Base-by-base conservation (phyloP, 2,888 invertebrate genomes). In the Listrodromus nycthemerus region DNA sequence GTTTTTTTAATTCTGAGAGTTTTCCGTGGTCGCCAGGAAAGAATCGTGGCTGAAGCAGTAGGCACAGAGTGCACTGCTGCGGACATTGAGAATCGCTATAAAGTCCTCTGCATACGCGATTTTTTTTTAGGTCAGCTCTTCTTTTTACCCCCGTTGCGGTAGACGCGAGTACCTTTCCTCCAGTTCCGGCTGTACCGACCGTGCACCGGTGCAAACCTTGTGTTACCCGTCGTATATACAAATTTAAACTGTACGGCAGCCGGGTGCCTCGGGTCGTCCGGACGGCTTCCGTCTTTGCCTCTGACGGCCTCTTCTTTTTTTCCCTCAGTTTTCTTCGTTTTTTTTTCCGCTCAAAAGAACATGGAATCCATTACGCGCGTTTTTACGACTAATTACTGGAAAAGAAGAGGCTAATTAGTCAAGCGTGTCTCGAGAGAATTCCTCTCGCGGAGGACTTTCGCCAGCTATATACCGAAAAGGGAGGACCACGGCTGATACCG, bases 331-430 rank as follows among this genome's bases (percentile, higher is more conserved):
- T 45, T 45, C 16, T 21, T 21, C 52, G 10, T 52, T 52, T 7
- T 55, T 21, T 58, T 58, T 27, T 58, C 83, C 80, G 70, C 84
- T 69, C 80, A 71, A 80, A 81, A 82, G 84, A 76, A 74, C 85
- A 73, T 65, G 74, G 81, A 86, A 85, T 78, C 80, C 86, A 78
- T 83, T 80, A 81, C 76, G 82, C 78, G 81, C 67, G 83, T 82
- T 83, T 84, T 87, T 83, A 86, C 74, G 75, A 88, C 85, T 88
- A 89, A 89, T 88, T 88, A 86, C 88, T 83, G 69, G 80, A 83
- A 80, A 88, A 85, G 83, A 85, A 81, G 74, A 86, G 81, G 82
- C 87, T 88, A 88, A 88, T 88, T 88, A 88, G 84, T 82, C 83
- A 81, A 84, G 85, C 80, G 76, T 67, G 78, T 79, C 80, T 75